Base-by-base conservation (phyloP, 2,113 vertebrate genomes). In the Microcebus lehilahytsara region DNA sequence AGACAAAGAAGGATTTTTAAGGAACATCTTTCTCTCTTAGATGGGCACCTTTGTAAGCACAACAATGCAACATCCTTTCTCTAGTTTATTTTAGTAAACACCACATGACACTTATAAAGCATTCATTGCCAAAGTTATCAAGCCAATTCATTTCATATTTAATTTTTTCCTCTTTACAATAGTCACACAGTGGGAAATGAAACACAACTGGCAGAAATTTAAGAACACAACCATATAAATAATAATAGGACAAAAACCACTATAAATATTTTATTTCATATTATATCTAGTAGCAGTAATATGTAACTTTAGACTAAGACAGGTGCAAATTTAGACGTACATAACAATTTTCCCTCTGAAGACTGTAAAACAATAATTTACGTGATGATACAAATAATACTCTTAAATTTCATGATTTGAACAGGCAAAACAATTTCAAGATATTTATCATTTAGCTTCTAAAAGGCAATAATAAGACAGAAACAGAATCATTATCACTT, bases 231-330 rank as follows among this genome's bases (percentile, higher is more conserved):
- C 10, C 74, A 32, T 49, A 37, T 60, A 94, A 90, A 93, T 89
- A 53, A 58, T 64, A 81, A 8, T 40, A 53, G 60, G 46, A 53
- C 5, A 46, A 40, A 77, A 79, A 66, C 53, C 60, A 58, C 30
- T 72, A 86, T 78, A 46, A 86, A 83, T 30, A 67, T 95, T 89
- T 90, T 42, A 42, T 79, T 79, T 89, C 60, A 79, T 89, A 3
- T 85, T 89, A 11, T n/a, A 83, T 62, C 37, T 66, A 96, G 80
- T 32, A 49, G 49, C 49, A 78, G n/a, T 23, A 89, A 77, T 27
- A 86, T 69, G n/a, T 69, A 94, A 79, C 93, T 87, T 94, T 79
- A 95, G 74, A 91, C 27, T 77, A 83, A 95, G 60, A 51, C 72
- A 93, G 69, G 67, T 92, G 62, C 3, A 87, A 74, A 94, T 94